These are phyloP conservation scores for Cygnus atratus DNA, from an alignment of 2,113 vertebrate genomes.

Conservation along the genomic window DNA sequence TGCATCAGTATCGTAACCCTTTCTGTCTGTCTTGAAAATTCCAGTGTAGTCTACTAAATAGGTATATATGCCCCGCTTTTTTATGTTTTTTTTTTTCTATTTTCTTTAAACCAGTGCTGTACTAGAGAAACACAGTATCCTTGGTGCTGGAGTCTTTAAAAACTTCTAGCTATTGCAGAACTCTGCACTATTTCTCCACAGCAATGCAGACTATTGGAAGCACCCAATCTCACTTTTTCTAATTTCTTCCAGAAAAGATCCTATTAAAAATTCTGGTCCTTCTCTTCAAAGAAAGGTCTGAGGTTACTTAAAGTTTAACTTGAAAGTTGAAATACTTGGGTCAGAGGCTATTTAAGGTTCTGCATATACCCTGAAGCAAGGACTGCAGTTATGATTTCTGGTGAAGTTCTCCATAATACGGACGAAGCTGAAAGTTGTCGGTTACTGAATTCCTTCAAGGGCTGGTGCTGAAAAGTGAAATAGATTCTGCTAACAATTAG, in stretches of 20 bases:
- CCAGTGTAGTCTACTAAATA: background rate
- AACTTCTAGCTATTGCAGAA: background rate
- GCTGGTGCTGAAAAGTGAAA: background rate
- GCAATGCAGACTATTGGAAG: background rate
- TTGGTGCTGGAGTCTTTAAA: background rate
- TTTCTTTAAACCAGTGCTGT: background rate
- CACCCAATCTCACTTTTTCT: background rate
- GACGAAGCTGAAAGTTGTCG: background rate
- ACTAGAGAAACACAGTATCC: background rate
- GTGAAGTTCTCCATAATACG: background rate
- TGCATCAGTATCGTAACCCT: background rate
- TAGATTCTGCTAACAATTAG: background rate
- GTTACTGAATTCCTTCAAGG: background rate
- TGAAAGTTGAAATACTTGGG: background rate
- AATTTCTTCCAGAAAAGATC: background rate
- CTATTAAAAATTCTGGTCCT: background rate
- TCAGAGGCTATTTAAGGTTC: background rate
- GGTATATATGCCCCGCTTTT: fast-evolving
- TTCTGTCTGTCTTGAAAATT: background rate
- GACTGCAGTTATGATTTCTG: background rate
- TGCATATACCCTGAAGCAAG: fast-evolving
- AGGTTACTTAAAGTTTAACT: background rate
- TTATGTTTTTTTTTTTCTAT: background rate
- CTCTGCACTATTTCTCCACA: background rate
- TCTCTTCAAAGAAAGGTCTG: background rate